Evolutionary conservation across 2,797 vertebrate species (phyloP).

Genomic region (Peromyscus nudipes): DNA sequence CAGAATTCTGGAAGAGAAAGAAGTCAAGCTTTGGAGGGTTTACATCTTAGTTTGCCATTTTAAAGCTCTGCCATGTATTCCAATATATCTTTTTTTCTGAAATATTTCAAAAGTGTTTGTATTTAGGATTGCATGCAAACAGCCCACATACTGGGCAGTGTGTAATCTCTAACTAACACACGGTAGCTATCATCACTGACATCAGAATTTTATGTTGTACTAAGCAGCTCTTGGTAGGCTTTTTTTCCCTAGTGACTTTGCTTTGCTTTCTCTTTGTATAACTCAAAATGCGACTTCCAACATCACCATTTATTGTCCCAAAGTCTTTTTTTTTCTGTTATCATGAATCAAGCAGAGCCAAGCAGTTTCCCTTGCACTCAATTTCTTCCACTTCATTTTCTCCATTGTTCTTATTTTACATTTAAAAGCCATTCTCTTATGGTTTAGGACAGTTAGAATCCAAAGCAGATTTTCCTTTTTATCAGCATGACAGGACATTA

Average conservation of each 20-base stretch:
- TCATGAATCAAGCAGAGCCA: not conserved
- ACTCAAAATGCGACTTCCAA: constrained; percentile 38
- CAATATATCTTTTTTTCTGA: not conserved
- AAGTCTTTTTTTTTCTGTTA: constrained; percentile 44
- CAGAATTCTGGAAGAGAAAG: accelerated
- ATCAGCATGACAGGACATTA: not conserved
- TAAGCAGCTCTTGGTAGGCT: not conserved
- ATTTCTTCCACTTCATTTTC: constrained; percentile 33
- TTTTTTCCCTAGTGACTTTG: not conserved
- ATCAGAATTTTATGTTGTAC: not conserved
- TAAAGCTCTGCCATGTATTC: constrained; percentile 8
- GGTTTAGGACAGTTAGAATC: constrained; percentile 9
- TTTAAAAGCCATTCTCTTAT: constrained; percentile 21
- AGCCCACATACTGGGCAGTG: not conserved
- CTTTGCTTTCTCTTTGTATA: not conserved
- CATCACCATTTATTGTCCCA: not conserved
- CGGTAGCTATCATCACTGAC: not conserved
- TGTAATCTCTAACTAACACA: not conserved
- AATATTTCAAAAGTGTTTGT: constrained; percentile 23
- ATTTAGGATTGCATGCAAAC: not conserved
- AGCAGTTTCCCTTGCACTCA: constrained; percentile 62
- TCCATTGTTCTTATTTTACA: constrained; percentile 51
- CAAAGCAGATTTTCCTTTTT: constrained; percentile 32
- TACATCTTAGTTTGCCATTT: not conserved
- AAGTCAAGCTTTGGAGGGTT: not conserved